Evolutionary conservation across 2,888 invertebrate species (phyloP).

Genomic region (Acanthosoma haemorrhoidale): DNA sequence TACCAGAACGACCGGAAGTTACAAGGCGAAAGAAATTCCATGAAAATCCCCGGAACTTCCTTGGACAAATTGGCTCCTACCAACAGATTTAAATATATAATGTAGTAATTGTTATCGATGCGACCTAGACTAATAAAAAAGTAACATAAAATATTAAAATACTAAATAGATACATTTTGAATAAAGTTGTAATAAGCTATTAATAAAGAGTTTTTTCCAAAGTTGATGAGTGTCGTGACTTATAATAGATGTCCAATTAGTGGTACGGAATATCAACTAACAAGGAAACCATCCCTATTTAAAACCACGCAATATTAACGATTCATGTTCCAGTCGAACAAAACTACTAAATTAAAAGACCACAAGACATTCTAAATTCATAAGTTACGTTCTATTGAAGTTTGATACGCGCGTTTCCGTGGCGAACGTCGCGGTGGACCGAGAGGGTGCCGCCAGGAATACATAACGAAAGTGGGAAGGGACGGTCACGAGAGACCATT

Average conservation of each 20-base stretch:
- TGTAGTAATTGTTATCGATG: too few species aligned
- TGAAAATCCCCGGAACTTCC: too few species aligned
- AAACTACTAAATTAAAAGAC: neutral
- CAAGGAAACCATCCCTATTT: neutral
- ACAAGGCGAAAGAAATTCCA: too few species aligned
- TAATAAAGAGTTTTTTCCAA: neutral
- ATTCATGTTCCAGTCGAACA: neutral
- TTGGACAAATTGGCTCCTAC: too few species aligned
- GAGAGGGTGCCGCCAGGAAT: neutral
- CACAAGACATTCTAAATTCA: neutral
- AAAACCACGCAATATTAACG: too few species aligned
- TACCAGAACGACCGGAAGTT: too few species aligned
- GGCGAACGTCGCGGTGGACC: too few species aligned
- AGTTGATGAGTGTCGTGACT: neutral
- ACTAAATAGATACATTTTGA: neutral
- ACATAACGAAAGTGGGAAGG: neutral
- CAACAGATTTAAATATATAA: too few species aligned
- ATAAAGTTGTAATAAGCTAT: too few species aligned
- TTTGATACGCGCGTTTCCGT: neutral
- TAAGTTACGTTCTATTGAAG: neutral
- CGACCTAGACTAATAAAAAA: too few species aligned
- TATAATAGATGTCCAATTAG: neutral
- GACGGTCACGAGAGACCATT: constrained; percentile 5
- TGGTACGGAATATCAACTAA: neutral
- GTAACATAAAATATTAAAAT: neutral